Percentiles rank a stretch among this genome's conserved stretches.
Evolutionary conservation across 1,140 invertebrate genomes (phyloP).

Genomic region (Drosophila yakuba): DNA sequence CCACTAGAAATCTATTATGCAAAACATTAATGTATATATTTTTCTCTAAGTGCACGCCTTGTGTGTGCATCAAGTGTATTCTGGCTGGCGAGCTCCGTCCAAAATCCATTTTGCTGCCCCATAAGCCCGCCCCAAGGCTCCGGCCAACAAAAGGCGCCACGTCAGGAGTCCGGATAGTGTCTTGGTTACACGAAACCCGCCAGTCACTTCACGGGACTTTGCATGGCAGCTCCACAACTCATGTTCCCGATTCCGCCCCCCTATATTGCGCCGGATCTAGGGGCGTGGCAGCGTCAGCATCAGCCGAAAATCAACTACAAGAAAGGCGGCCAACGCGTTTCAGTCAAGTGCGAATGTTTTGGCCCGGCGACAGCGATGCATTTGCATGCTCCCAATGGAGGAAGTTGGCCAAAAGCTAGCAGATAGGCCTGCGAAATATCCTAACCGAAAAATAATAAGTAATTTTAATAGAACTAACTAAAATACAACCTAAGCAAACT

Average conservation of each 20-base stretch:
- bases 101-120: conserved; percentile 67
- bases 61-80: conserved; percentile 14
- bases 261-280: background rate
- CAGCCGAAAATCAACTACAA: conserved; percentile 48
- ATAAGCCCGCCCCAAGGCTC: conserved; percentile 51
- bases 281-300: conserved; percentile 14
- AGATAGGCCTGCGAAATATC: background rate
- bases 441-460: background rate
- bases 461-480: too few species aligned
- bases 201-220: conserved; percentile 53
- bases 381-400: conserved; percentile 45
- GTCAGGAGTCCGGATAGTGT: conserved; percentile 19
- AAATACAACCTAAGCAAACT: too few species aligned
- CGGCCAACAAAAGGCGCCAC: conserved; percentile 52
- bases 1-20: too few species aligned
- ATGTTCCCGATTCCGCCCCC: background rate
- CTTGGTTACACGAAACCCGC: conserved; percentile 46
- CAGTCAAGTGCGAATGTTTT: conserved; percentile 57
- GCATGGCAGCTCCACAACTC: conserved; percentile 10
- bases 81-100: conserved; percentile 15
- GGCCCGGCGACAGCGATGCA: conserved; percentile 41
- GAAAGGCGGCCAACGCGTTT: conserved; percentile 30
- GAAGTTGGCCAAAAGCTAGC: background rate
- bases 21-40: too few species aligned
- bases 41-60: conserved; percentile 19